These are phyloP conservation scores for Xiphophorus birchmanni DNA, from an alignment of 2,797 vertebrate species.

Conservation along the genomic window DNA sequence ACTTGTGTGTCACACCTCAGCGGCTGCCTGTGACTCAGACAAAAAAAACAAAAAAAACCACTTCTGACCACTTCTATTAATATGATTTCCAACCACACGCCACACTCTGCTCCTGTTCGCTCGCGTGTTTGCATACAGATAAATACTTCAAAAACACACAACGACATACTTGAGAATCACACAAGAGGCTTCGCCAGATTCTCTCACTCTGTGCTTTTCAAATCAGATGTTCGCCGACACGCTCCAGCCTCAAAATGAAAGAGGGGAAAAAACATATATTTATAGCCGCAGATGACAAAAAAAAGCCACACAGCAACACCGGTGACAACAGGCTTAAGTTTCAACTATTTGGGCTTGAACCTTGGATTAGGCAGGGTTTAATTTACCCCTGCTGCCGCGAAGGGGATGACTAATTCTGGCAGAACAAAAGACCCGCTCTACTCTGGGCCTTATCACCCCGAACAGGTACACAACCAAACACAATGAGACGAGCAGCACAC, in stretches of 20 bases:
- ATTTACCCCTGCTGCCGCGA: conserved; percentile 58
- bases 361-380: conserved; percentile 62
- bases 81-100: conserved; percentile 28
- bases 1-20: conserved; percentile 64
- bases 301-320: conserved; percentile 23
- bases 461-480: conserved; percentile 69
- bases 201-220: conserved; percentile 6
- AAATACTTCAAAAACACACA: conserved; percentile 46
- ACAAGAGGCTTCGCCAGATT: conserved; percentile 31
- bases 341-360: conserved; percentile 46
- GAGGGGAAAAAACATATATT: neutral
- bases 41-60: conserved; percentile 65
- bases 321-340: conserved; percentile 39
- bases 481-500: conserved; percentile 50
- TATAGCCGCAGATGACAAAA: conserved; percentile 31
- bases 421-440: conserved; percentile 63
- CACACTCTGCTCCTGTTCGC: conserved; percentile 23
- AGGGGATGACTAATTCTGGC: conserved; percentile 56
- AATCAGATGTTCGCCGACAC: conserved; percentile 14
- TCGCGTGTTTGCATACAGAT: conserved; percentile 24
- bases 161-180: conserved; percentile 17
- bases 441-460: conserved; percentile 63
- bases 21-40: conserved; percentile 72
- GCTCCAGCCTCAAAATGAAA: conserved; percentile 10
- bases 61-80: conserved; percentile 62